phyloP scores from a whole-genome alignment of 2,888 invertebrate species.

The Xylota segnis region DNA sequence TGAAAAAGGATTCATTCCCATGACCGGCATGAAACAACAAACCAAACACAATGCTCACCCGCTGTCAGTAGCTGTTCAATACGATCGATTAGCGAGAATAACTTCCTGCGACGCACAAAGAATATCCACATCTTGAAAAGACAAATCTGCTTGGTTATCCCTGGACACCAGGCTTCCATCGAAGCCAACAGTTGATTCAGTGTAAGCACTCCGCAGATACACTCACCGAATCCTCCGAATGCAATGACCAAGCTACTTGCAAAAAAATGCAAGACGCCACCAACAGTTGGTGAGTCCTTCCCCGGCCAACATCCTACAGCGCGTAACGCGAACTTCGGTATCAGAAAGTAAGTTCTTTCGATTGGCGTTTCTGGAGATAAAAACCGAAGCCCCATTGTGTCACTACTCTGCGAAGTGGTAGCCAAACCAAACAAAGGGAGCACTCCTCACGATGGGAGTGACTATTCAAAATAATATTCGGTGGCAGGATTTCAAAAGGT shows the following conservation, averaged over 20 bases:
- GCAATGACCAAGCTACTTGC: conserved; percentile 79
- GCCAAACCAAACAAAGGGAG: too few relatives aligned
- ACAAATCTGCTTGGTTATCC: conserved; percentile 80
- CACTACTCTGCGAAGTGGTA: background rate
- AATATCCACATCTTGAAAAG: conserved; percentile 81
- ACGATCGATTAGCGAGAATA: conserved; percentile 78
- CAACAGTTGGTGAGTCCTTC: conserved; percentile 68
- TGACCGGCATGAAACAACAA: background rate
- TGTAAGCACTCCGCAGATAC: conserved; percentile 80
- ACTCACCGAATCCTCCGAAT: conserved; percentile 80
- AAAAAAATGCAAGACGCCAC: conserved; percentile 76
- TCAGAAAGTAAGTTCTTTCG: conserved; percentile 79
- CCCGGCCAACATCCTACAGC: conserved; percentile 82
- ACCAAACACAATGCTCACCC: conserved; percentile 75
- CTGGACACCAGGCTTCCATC: conserved; percentile 83
- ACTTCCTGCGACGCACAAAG: conserved; percentile 79
- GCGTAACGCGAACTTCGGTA: conserved; percentile 80
- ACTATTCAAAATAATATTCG: background rate
- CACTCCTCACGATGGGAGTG: background rate
- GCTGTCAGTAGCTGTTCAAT: conserved; percentile 78
- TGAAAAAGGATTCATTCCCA: background rate
- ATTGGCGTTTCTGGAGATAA: conserved; percentile 78
- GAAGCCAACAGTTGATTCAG: conserved; percentile 79
- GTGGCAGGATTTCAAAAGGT: background rate
- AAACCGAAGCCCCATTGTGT: conserved; percentile 73